Evolutionary conservation across 2,113 vertebrate genomes (phyloP).

Genomic region (Gymnorhina tibicen): DNA sequence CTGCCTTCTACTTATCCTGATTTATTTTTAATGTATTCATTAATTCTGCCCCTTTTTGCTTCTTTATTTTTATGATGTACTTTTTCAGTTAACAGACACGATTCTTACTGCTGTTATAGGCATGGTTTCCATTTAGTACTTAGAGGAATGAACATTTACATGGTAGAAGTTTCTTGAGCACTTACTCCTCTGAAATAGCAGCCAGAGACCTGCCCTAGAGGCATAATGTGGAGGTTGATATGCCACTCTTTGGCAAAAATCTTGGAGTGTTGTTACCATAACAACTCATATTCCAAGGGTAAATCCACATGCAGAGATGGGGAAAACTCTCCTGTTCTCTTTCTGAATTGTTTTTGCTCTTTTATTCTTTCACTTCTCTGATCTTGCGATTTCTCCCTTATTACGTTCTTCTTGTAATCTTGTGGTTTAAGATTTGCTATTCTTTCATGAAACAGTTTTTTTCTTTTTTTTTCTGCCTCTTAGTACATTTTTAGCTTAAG

Average conservation of each 20-base stretch:
- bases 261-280: not conserved
- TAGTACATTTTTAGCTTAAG: not conserved
- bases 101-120: not conserved
- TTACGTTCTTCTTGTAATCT: not conserved
- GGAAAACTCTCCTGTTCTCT: not conserved
- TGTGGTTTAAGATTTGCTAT: not conserved
- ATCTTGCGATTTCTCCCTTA: not conserved
- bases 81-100: not conserved
- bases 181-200: not conserved
- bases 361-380: not conserved
- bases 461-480: not conserved
- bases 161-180: not conserved
- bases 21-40: not conserved
- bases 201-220: not conserved
- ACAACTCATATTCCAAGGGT: not conserved
- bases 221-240: not conserved
- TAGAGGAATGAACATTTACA: not conserved
- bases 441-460: not conserved
- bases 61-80: not conserved
- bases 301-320: not conserved
- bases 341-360: not conserved
- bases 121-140: not conserved
- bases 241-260: not conserved
- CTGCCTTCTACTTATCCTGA: not conserved
- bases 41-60: not conserved